Conservation (phyloP, 2,888 invertebrate species). For the Hemaris fuciformis region DNA sequence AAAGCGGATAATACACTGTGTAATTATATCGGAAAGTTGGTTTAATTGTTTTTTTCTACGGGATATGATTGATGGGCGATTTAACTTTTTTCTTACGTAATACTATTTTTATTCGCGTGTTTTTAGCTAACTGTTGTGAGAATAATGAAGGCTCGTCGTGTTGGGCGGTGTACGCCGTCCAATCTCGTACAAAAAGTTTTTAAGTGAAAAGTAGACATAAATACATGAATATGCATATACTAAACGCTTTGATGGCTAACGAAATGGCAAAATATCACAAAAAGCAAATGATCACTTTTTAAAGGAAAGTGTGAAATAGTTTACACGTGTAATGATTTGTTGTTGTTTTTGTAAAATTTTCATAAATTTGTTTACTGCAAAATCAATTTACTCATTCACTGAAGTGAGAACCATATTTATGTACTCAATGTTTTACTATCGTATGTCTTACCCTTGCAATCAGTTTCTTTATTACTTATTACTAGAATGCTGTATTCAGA, state of each 20-base stretch:
- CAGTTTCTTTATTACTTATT: too few species aligned
- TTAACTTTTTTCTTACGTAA: background rate
- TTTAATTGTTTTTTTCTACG: constrained; percentile 3
- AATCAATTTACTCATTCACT: too few species aligned
- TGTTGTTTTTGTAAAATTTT: background rate
- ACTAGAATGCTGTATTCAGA: too few species aligned
- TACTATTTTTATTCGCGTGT: constrained; percentile 2
- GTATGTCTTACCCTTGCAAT: too few species aligned
- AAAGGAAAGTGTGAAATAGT: background rate
- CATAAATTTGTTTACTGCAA: background rate
- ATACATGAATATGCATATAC: constrained; percentile 4
- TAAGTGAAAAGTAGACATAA: background rate
- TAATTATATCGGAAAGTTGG: constrained; percentile 7
- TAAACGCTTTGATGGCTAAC: constrained; percentile 1
- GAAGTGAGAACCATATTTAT: too few species aligned
- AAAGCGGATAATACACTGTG: background rate
- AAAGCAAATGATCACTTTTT: background rate
- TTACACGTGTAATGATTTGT: background rate
- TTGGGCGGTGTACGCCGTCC: background rate
- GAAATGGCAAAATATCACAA: background rate
- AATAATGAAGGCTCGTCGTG: background rate
- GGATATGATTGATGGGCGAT: constrained; percentile 2
- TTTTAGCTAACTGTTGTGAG: background rate
- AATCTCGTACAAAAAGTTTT: background rate
- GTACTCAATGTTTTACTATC: too few species aligned